Conservation (phyloP, 2,888 invertebrate genomes). For the Hemicrepidius hirtus region DNA sequence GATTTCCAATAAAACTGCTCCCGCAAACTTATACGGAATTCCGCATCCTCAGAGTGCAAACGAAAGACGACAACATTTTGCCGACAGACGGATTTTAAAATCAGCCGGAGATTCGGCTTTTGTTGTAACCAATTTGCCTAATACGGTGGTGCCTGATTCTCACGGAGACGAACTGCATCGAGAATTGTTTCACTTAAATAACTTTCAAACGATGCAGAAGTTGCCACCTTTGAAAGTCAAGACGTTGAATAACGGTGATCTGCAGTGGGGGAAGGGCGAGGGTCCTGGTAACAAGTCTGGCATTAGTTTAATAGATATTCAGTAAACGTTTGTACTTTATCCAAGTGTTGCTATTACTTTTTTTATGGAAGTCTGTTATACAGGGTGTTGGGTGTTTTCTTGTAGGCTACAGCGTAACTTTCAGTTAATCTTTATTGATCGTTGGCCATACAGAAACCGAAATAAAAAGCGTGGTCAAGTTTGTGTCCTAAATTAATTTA, state of each 20-base stretch:
- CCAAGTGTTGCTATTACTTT: neutral
- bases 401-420: too few relatives aligned
- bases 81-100: conserved; percentile 61
- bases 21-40: conserved; percentile 62
- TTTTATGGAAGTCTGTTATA: too few relatives aligned
- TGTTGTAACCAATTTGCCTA: conserved; percentile 56
- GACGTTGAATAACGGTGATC: conserved; percentile 30
- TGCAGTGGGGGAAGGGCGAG: neutral
- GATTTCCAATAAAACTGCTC: conserved; percentile 66
- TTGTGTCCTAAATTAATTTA: too few relatives aligned
- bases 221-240: conserved; percentile 41
- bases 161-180: conserved; percentile 58
- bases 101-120: conserved; percentile 66
- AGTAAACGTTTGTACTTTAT: conserved; percentile 18
- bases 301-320: conserved; percentile 58
- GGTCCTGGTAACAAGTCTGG: conserved; percentile 46
- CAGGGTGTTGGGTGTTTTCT: too few relatives aligned
- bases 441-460: too few relatives aligned
- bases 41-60: conserved; percentile 58
- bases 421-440: too few relatives aligned
- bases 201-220: conserved; percentile 45
- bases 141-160: conserved; percentile 55
- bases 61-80: conserved; percentile 34
- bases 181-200: conserved; percentile 58
- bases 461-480: too few relatives aligned